A percentile compares a stretch with the other conserved stretches of the same genome.
Evolutionary conservation across 2,888 invertebrate genomes (phyloP).

Genomic region (Tetragonula carbonaria): DNA sequence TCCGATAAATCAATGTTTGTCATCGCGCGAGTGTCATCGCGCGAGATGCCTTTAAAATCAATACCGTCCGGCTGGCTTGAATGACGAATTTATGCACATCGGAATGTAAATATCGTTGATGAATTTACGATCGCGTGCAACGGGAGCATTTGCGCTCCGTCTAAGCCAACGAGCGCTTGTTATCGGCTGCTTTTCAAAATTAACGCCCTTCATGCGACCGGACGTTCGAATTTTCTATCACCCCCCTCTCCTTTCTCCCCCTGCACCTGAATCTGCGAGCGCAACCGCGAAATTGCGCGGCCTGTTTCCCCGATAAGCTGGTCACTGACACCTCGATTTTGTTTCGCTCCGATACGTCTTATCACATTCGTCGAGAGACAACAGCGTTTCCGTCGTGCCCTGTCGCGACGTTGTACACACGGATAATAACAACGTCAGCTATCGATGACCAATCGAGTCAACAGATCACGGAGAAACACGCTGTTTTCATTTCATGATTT

Average conservation of each 20-base stretch:
- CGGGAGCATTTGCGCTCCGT: constrained; percentile 23
- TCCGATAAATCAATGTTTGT: constrained; percentile 41
- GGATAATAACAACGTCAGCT: constrained; percentile 7
- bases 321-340: constrained; percentile 45
- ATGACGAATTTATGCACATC: constrained; percentile 48
- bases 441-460: constrained; percentile 1
- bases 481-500: not conserved
- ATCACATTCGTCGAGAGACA: constrained; percentile 20
- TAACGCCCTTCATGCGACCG: constrained; percentile 42
- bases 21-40: constrained; percentile 28
- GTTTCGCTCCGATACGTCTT: constrained; percentile 37
- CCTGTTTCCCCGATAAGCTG: constrained; percentile 37
- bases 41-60: constrained; percentile 39
- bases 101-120: constrained; percentile 47
- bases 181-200: constrained; percentile 49
- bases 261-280: not conserved
- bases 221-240: constrained; percentile 29
- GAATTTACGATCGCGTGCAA: constrained; percentile 39
- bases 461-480: too few species aligned
- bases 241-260: not conserved
- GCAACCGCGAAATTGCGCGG: constrained; percentile 30
- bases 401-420: constrained; percentile 2
- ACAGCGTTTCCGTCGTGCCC: not conserved
- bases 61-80: constrained; percentile 24
- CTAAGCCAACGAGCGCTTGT: constrained; percentile 51